phyloP scores from a whole-genome alignment of 2,113 vertebrate genomes.

The Anthoscopus minutus region DNA sequence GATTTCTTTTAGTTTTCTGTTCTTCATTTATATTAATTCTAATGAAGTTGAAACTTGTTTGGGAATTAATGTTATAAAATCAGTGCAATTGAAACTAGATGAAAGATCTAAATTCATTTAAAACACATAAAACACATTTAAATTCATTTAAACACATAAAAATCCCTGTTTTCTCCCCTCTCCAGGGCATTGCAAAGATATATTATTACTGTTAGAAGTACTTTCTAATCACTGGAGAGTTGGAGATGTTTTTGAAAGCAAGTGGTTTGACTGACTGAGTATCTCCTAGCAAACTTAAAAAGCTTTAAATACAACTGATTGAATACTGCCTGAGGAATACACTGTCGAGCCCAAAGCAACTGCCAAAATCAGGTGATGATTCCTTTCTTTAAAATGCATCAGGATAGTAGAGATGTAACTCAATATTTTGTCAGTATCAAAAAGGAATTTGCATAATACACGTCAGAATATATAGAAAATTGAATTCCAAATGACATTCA shows the following conservation, averaged over 20 bases:
- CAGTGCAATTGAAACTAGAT: neutral
- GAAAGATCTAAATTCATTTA: neutral
- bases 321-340: neutral
- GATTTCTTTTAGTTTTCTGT: neutral
- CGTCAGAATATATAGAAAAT: neutral
- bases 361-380: conserved; percentile 21
- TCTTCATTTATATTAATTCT: neutral
- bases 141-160: no score
- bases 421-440: conserved; percentile 26
- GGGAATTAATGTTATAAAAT: neutral
- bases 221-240: neutral
- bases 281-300: neutral
- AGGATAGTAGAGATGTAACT: neutral
- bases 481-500: neutral
- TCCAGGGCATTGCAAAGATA: neutral
- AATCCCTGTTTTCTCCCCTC: neutral
- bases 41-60: neutral
- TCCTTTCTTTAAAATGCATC: neutral
- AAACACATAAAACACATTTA: no score
- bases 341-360: neutral
- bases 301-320: neutral
- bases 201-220: neutral
- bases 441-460: neutral
- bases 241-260: neutral
- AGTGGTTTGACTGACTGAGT: neutral